Evolutionary conservation across 2,113 vertebrate genomes (phyloP).

Genomic region (Odocoileus virginianus): DNA sequence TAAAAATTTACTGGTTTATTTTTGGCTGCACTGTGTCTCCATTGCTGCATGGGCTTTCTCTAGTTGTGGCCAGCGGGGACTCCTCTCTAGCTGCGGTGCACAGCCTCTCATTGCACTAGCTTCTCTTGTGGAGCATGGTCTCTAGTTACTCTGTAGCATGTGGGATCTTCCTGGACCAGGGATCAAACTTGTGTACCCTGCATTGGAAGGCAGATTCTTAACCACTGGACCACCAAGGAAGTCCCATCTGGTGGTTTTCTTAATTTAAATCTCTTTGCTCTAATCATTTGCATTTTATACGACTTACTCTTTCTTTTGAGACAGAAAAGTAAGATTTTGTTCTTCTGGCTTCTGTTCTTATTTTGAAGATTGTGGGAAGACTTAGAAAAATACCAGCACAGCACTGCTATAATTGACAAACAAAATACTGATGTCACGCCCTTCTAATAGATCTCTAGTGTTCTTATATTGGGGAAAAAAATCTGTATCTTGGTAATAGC

Average conservation of each 20-base stretch:
- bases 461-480: not conserved
- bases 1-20: not conserved
- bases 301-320: not conserved
- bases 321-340: not conserved
- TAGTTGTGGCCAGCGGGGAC: not conserved
- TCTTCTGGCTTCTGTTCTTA: not conserved
- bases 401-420: not conserved
- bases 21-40: not conserved
- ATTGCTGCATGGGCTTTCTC: not conserved
- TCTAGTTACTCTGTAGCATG: not conserved
- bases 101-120: not conserved
- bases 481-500: not conserved
- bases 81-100: not conserved
- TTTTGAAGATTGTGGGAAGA: not conserved
- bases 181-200: not conserved
- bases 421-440: not conserved
- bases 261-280: not conserved
- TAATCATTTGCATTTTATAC: not conserved
- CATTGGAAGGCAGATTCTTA: not conserved
- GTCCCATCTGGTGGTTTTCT: not conserved
- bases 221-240: not conserved
- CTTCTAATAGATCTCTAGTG: not conserved
- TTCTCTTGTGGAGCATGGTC: not conserved
- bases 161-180: not conserved
- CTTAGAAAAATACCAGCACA: not conserved